Base-by-base conservation (phyloP, 2,888 invertebrate species). In the Callosobruchus maculatus region DNA sequence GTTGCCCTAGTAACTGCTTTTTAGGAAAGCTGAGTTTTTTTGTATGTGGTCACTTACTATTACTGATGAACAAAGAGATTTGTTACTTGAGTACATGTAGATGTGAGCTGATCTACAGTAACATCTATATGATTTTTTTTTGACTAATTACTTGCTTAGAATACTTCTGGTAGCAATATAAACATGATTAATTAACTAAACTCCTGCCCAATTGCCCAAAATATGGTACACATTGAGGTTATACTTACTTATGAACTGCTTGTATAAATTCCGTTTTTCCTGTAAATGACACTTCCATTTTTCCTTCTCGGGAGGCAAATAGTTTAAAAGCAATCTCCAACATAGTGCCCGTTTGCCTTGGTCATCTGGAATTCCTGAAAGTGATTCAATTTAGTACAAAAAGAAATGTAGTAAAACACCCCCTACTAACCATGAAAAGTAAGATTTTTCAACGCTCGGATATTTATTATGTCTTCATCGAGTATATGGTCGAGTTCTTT, bases 261-360 rank as follows among this genome's bases (percentile, higher is more conserved):
- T 91, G 85, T 97, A 97, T 13, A 95, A 90, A 77, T 92, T 90
- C 74, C 97, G 90, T 84, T 97, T 96, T 80, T 93, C 92, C 0
- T 88, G 82, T 3, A 97, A 88, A 30, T 92, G 91, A 72, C 90
- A 86, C 20, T 91, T 88, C 94, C 96, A 95, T 75, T 89, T 89
- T 70, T 87, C 87, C 82, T 90, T 92, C 71, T 92, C 91, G 5
- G 90, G 87, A 0, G 96, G 95, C 77, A 98, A 88, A 85, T 97
- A 98, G 83, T 95, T 94, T 66, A 98, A 88, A 71, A 98, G 87
- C 21, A 97, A 88, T 88, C 94, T 95, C 97, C 98, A 98, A 80
- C 96, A 95, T 68, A 95, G 85, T 0, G 97, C 91, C 72, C 97
- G 89, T 76, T 93, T 89, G 0, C 96, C 95, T 79, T 92, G 93